Percentiles rank a stretch among this genome's conserved stretches.
Conservation (phyloP, 1,140 invertebrate species). For the Sarcophaga peregrina region DNA sequence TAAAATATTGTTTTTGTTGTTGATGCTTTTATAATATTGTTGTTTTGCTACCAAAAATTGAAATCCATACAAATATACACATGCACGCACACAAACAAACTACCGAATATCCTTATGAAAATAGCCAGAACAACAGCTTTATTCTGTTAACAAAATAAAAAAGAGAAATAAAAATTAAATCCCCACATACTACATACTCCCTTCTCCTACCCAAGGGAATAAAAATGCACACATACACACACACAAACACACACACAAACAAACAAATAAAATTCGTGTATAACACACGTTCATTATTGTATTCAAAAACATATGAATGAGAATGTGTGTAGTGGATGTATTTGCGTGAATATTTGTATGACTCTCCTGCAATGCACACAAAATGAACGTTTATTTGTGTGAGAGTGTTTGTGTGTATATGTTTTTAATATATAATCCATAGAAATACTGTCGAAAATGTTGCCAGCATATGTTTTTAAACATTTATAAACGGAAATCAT, state of each 20-base stretch:
- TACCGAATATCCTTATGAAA: not conserved
- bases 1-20: no score
- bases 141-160: not conserved
- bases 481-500: constrained; percentile 25
- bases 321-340: not conserved
- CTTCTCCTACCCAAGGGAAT: no score
- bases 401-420: not conserved
- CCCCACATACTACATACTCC: no score
- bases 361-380: no score
- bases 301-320: not conserved
- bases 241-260: not conserved
- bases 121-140: constrained; percentile 15
- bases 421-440: not conserved
- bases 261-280: no score
- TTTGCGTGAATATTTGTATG: not conserved
- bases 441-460: not conserved
- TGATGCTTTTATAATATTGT: not conserved
- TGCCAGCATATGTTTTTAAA: constrained; percentile 21
- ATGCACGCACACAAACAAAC: not conserved
- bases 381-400: not conserved
- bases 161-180: no score
- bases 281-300: not conserved
- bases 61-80: not conserved
- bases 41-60: constrained; percentile 1
- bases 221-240: not conserved